These are phyloP conservation scores for Ophonus ardosiacus DNA, from an alignment of 2,888 invertebrate species.

Conservation along the genomic window DNA sequence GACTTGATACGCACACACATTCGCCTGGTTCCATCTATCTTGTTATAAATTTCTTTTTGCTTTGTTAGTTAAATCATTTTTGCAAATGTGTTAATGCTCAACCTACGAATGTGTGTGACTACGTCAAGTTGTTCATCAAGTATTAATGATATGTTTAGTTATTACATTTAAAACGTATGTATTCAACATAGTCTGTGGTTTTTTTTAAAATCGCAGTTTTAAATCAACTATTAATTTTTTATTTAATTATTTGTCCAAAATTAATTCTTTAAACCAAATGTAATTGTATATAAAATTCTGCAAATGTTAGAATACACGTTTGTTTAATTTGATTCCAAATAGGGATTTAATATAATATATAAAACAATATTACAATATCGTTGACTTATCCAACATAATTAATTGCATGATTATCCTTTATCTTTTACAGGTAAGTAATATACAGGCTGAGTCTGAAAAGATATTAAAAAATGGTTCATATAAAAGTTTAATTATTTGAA, in stretches of 20 bases:
- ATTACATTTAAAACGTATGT: conserved; percentile 68
- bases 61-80: conserved; percentile 57
- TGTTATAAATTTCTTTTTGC: conserved; percentile 45
- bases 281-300: conserved; percentile 63
- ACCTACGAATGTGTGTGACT: conserved; percentile 61
- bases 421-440: neutral
- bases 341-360: conserved; percentile 67
- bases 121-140: conserved; percentile 69
- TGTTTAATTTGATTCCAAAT: conserved; percentile 71
- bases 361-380: conserved; percentile 65
- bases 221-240: conserved; percentile 72
- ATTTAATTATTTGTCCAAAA: conserved; percentile 71
- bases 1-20: conserved; percentile 47
- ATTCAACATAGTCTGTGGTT: conserved; percentile 58
- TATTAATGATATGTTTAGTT: conserved; percentile 73
- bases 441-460: too few species aligned
- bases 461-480: too few species aligned
- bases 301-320: conserved; percentile 74
- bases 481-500: too few species aligned
- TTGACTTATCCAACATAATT: conserved; percentile 54
- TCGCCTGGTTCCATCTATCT: conserved; percentile 39
- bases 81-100: conserved; percentile 13
- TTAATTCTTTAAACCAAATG: conserved; percentile 72
- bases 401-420: conserved; percentile 15
- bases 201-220: conserved; percentile 70